Base-by-base conservation (phyloP, 2,113 vertebrate genomes). In the Pterophyllum scalare region DNA sequence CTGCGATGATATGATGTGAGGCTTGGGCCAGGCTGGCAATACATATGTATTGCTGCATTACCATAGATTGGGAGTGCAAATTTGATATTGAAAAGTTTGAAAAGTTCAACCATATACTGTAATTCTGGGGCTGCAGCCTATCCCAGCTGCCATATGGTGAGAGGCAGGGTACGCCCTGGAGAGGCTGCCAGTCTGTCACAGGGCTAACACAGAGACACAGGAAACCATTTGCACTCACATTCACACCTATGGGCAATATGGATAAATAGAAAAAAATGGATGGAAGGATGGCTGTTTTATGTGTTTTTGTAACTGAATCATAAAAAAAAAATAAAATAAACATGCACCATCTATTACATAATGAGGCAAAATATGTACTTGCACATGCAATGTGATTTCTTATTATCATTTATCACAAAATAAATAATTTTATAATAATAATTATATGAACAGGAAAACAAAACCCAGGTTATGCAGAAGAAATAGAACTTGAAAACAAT, bases 321-420 rank as follows among this genome's bases (percentile, higher is more conserved):
- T 70, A 49, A 28, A 19, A 49, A 49, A 26, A 67, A 26, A 19
- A 0, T 24, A 26, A 31, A 31, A 46, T 26, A 67, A 46, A 46
- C 22, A 67, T 46, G 22, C 0, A 1, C 14, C 22, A 46, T 67
- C 26, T 46, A 67, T 67, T 0, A 26, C 64, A 46, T 46, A 46
- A 19, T 2, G 43, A 3, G 24, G 6, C 7, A 67, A 67, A 46
- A 46, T 26, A 1, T 26, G 0, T 2, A 46, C 1, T 67, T 46
- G 40, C 12, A 43, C 40, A 43, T 43, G 40, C 40, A 43, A 14
- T 5, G 10, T 43, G 3, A 46, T 26, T 46, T 1, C 40, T 67
- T 46, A 26, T 67, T 46, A 67, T 67, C 0, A 67, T 67, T 67
- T 26, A 67, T 78, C 46, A 49, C 31, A 52, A 19, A 15, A n/a